Base-by-base conservation (phyloP, 2,797 vertebrate species). In the Gila robusta region DNA sequence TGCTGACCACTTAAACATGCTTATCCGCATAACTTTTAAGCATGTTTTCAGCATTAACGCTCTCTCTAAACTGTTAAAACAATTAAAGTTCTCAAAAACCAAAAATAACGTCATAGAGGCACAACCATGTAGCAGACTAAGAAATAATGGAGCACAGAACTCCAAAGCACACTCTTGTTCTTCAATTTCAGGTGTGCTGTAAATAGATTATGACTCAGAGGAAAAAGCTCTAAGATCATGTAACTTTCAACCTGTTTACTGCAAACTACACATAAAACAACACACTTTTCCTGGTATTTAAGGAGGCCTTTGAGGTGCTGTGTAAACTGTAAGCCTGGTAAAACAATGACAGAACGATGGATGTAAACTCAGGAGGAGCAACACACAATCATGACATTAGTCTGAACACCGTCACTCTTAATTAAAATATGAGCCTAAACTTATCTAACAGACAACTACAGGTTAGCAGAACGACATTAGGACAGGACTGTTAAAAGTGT, bases 151-250 rank as follows among this genome's bases (percentile, higher is more conserved):
- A 71, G 47, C 35, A 28, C 21, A 56, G 47, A 39, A 26, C 35
- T 16, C 62, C 32, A 84, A 26, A 64, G 44, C 39, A 54, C 44
- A 67, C 62, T 39, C 49, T 35, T 72, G 80, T 82, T 41, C 74
- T 79, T 56, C 19, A 71, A 28, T 70, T 85, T 71, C 64, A 85
- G 66, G 76, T 79, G 47, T 79, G 26, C 66, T 79, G 49, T 44
- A 71, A 59, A 72, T 62, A 72, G 49, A 72, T 21, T 59, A 47
- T 77, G 73, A 77, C 23, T 77, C 62, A 21, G 39, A 80, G 26
- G 23, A 41, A 80, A 80, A 67, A 80, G 6, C 28, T 11, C 41
- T 14, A 66, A 76, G 72, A 83, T 83, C 82, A 49, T 66, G 59
- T 76, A 83, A 54, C 62, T 77, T 84, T 77, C 59, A 67, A 69